These are phyloP conservation scores for Apostichopus californicus DNA, from an alignment of 35 echinoderm and acorn worm species.

Conservation along the genomic window DNA sequence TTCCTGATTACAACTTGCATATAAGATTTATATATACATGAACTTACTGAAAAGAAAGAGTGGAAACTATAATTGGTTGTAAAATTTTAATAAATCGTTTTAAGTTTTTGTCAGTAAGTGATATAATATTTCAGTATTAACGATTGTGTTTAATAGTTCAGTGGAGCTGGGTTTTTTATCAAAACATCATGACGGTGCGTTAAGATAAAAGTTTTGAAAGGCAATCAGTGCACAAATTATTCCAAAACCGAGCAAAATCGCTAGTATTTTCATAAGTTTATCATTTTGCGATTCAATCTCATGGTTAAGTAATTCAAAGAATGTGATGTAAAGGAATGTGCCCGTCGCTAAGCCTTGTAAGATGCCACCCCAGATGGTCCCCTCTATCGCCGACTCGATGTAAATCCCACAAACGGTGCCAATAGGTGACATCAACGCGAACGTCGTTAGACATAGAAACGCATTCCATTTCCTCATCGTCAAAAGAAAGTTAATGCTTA, in stretches of 20 bases:
- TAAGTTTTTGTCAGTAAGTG: no score
- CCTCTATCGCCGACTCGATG: conserved; percentile 2
- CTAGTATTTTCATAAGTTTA: conserved; percentile 76
- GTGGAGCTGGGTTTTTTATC: no score
- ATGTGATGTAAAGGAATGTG: conserved; percentile 93
- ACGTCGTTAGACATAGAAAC: conserved; percentile 57
- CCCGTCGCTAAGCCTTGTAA: conserved; percentile 84
- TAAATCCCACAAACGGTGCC: conserved; percentile 63
- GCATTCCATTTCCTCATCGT: conserved; percentile 59
- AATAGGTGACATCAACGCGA: conserved; percentile 82
- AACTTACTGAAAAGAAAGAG: no score
- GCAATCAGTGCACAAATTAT: neutral
- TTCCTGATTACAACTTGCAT: no score
- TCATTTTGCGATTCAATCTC: conserved; percentile 70
- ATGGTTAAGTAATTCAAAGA: conserved; percentile 88
- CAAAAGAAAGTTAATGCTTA: conserved; percentile 76
- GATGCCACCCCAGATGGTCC: conserved; percentile 57
- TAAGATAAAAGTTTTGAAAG: neutral
- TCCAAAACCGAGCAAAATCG: conserved; percentile 66
- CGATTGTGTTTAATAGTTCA: no score
- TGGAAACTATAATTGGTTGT: no score
- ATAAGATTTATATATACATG: no score
- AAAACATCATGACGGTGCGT: neutral
- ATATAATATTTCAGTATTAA: no score
- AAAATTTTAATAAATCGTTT: no score